A percentile compares a stretch with the other conserved stretches of the same genome.
phyloP scores from a whole-genome alignment of 2,113 vertebrate species.

The Gadus macrocephalus region DNA sequence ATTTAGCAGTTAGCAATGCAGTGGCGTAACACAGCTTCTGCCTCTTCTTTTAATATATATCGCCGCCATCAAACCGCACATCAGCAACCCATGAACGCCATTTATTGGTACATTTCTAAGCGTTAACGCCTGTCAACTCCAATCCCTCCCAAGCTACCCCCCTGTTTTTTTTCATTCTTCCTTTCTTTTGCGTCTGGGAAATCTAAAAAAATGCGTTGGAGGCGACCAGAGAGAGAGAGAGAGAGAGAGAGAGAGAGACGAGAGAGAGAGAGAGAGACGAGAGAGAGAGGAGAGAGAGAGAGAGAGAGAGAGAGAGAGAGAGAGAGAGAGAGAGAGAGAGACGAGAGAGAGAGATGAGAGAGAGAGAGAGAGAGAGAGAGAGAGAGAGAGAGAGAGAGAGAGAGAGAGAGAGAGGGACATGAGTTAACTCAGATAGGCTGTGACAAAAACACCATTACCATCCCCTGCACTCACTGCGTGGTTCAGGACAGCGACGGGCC shows the following conservation, averaged over 20 bases:
- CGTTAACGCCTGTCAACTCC: slow-evolving; percentile 85
- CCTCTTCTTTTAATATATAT: slow-evolving; percentile 20
- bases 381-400: too few species aligned
- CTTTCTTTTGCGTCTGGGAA: slow-evolving; percentile 59
- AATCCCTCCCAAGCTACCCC: slow-evolving; percentile 76
- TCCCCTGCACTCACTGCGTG: slow-evolving; percentile 50
- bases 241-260: slow-evolving; percentile 15
- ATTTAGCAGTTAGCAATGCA: background rate
- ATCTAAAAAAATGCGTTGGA: slow-evolving; percentile 72
- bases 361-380: slow-evolving; percentile 13
- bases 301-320: slow-evolving; percentile 35
- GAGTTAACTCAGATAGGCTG: slow-evolving; percentile 75
- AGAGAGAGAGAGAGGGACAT: slow-evolving; percentile 49
- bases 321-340: slow-evolving; percentile 13
- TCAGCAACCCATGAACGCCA: slow-evolving; percentile 68
- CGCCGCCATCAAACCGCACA: slow-evolving; percentile 60
- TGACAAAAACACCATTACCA: slow-evolving; percentile 78
- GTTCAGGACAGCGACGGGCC: slow-evolving; percentile 59
- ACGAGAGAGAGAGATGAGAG: too few species aligned
- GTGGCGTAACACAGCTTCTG: slow-evolving; percentile 5
- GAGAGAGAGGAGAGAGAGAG: too few species aligned
- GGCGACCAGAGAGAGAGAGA: slow-evolving; percentile 26
- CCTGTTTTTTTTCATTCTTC: background rate
- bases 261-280: slow-evolving; percentile 19
- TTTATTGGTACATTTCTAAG: slow-evolving; percentile 83